Percentiles rank a stretch among this genome's conserved stretches.
Evolutionary conservation across 2,113 vertebrate species (phyloP).

Genomic region (Butorides virescens): DNA sequence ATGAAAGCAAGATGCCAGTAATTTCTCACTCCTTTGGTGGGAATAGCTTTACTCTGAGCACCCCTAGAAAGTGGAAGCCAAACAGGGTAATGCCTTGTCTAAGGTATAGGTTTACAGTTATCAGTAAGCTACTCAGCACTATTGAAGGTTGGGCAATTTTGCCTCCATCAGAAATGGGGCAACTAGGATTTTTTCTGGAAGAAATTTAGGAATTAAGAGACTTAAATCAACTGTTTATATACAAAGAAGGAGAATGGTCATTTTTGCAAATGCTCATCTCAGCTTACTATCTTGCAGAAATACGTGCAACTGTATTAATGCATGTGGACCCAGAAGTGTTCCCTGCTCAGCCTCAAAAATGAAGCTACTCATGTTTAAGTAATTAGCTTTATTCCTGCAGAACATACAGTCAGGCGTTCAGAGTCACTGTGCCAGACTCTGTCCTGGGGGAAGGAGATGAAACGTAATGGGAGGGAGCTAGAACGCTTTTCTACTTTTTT

Average conservation of each 20-base stretch:
- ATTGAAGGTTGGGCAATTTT: background rate
- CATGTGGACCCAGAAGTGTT: background rate
- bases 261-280: background rate
- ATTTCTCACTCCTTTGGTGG: background rate
- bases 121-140: background rate
- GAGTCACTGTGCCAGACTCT: background rate
- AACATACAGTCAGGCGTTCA: background rate
- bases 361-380: conserved; percentile 1
- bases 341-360: conserved; percentile 39
- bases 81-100: background rate
- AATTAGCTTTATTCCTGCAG: conserved; percentile 20
- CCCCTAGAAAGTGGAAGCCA: background rate
- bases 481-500: background rate
- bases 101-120: background rate
- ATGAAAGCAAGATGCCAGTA: background rate
- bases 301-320: conserved; percentile 30
- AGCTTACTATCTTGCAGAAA: conserved; percentile 9
- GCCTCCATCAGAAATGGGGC: background rate
- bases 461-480: background rate
- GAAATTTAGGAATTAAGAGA: background rate
- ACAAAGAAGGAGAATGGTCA: background rate
- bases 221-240: background rate
- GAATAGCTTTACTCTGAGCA: background rate
- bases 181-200: background rate
- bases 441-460: background rate